Percentiles rank a stretch among this genome's conserved stretches.
Evolutionary conservation across 2,113 vertebrate genomes (phyloP).

Genomic region (Phylloscopus trochiloides): DNA sequence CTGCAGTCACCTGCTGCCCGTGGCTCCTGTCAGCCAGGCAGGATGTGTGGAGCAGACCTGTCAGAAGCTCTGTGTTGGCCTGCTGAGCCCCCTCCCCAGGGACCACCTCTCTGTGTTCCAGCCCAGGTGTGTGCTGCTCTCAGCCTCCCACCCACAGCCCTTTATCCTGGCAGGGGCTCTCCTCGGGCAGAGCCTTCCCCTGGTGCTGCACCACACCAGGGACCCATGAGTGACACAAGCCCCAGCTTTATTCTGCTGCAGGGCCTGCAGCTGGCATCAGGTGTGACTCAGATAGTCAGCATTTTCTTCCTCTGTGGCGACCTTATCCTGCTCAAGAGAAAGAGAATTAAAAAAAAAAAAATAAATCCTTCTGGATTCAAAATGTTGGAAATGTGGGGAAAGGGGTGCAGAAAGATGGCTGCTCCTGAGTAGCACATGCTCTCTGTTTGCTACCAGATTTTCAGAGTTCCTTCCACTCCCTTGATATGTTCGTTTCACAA

Average conservation of each 20-base stretch:
- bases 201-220: fast-evolving
- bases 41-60: background rate
- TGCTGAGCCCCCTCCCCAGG: background rate
- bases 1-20: background rate
- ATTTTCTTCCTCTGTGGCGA: fast-evolving
- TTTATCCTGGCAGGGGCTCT: fast-evolving
- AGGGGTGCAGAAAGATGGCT: background rate
- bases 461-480: background rate
- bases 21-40: fast-evolving
- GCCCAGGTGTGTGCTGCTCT: background rate
- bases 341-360: background rate
- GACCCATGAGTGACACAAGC: fast-evolving
- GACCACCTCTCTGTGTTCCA: background rate
- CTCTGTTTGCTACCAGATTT: background rate
- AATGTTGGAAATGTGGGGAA: background rate
- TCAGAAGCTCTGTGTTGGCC: fast-evolving
- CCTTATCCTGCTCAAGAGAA: background rate
- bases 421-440: background rate
- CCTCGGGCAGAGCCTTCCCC: background rate
- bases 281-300: fast-evolving
- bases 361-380: background rate
- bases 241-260: background rate
- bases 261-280: background rate
- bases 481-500: background rate
- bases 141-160: background rate